A percentile compares a stretch with the other conserved stretches of the same genome.
phyloP scores from a whole-genome alignment of 2,888 invertebrate genomes.

The Deroplatys truncata region DNA sequence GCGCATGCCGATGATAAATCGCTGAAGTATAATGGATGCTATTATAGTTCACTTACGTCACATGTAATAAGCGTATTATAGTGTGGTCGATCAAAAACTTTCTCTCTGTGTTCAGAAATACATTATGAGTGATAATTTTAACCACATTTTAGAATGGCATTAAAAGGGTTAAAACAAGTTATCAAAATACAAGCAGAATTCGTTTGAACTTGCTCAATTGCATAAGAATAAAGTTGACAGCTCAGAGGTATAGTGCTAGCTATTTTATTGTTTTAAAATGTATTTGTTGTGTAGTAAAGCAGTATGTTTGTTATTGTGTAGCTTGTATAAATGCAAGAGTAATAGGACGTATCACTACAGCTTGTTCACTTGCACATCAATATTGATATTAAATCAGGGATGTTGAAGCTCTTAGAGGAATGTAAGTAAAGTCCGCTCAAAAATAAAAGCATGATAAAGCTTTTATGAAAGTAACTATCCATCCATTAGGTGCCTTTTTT shows the following conservation, averaged over 20 bases:
- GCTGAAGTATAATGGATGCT: too few relatives aligned
- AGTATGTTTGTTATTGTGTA: not conserved
- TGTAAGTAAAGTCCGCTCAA: constrained; percentile 11
- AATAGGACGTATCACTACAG: not conserved
- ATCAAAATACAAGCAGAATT: not conserved
- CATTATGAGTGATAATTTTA: too few relatives aligned
- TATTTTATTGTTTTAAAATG: not conserved
- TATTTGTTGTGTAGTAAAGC: not conserved
- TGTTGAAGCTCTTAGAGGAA: not conserved
- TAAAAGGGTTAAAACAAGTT: too few relatives aligned
- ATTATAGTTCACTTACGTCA: too few relatives aligned
- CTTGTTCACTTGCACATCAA: not conserved
- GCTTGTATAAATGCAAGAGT: not conserved
- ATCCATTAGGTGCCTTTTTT: constrained; percentile 24
- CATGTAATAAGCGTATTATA: too few relatives aligned
- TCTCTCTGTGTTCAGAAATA: too few relatives aligned
- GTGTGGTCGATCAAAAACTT: too few relatives aligned
- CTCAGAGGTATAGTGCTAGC: not conserved
- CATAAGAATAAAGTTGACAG: not conserved
- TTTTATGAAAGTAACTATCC: constrained; percentile 10
- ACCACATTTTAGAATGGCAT: too few relatives aligned
- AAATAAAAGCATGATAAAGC: constrained; percentile 1
- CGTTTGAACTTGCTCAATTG: not conserved
- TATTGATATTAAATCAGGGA: not conserved
- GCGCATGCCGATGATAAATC: too few relatives aligned